Base-by-base conservation (phyloP, 2,113 vertebrate species). In the Heterochromis multidens region DNA sequence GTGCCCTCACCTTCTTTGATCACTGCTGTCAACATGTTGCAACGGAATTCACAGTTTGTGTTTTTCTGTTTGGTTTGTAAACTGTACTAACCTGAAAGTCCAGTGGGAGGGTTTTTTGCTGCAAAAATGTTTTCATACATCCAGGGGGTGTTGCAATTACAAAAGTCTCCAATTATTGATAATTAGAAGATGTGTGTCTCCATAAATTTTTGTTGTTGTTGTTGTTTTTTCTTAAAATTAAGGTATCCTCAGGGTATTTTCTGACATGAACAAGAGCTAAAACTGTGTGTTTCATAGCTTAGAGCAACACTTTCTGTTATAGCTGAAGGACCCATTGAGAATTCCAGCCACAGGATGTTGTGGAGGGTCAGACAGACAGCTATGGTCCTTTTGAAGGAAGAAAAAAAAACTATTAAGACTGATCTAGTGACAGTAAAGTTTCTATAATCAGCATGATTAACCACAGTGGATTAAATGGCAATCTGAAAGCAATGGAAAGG, bases 1-100 rank as follows among this genome's bases (percentile, higher is more conserved):
- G 94, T 90, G 87, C 58, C 86, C 83, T 90, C 91, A 92, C 92
- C 81, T 91, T 80, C 91, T 94, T 92, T 95, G 91, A 93, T 94
- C 91, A 84, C 40, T 85, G 85, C 59, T 89, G 83, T 92, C 84
- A 89, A 88, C 62, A 58, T 78, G 56, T 90, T 80, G 80, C 12
- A 87, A 83, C 84, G 52, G 57, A 90, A 86, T 84, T 90, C 74
- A 77, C 79, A 77, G 84, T 88, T 85, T 74, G 58, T 79, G 35
- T 90, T 72, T 87, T 77, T 87, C 25, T 79, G 13, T 88, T 27
- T 21, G 37, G 11, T 49, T 74, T 77, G 17, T 29, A 29, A 7
- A 6, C 5, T 62, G 6, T 84, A 7, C 59, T 61, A 17, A 58
- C 40, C 31, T 67, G 17, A 62, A 78, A 49, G 49, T 87, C 63